phyloP scores from a whole-genome alignment of 2,888 invertebrate species.

The Pristionchus exspectatus region DNA sequence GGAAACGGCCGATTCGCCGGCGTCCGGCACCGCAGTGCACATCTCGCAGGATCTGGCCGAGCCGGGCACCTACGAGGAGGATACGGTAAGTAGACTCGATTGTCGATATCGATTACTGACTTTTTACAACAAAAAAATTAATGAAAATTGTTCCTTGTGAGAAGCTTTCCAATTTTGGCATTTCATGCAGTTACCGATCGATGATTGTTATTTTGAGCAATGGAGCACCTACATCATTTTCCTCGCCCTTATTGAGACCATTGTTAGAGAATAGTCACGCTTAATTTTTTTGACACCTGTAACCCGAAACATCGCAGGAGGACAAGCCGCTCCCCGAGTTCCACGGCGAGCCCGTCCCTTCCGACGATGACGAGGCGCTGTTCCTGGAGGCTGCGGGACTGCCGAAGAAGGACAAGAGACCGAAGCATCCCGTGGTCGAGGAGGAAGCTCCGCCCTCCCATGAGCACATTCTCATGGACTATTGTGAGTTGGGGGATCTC shows the following conservation, averaged over 20 bases:
- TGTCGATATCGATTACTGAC: background rate
- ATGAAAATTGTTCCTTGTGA: no score
- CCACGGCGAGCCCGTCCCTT: slow-evolving; percentile 78
- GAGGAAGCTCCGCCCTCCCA: slow-evolving; percentile 75
- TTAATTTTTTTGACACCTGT: no score
- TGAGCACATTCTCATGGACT: slow-evolving; percentile 75
- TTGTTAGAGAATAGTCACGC: no score
- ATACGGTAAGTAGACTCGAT: background rate
- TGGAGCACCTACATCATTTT: no score
- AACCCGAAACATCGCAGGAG: background rate
- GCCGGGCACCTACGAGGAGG: slow-evolving; percentile 50
- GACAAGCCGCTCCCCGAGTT: slow-evolving; percentile 66
- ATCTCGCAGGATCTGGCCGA: slow-evolving; percentile 46
- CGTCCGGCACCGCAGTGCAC: background rate
- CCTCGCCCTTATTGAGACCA: no score
- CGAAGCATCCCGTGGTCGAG: slow-evolving; percentile 69
- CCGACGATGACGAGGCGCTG: slow-evolving; percentile 72
- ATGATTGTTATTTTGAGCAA: no score
- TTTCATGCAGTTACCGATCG: no score
- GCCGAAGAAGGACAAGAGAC: slow-evolving; percentile 62
- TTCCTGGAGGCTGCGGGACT: slow-evolving; percentile 53
- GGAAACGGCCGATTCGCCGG: background rate
- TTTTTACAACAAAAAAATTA: background rate
- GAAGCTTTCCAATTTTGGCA: no score
- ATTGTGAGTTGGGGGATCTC: slow-evolving; percentile 69